A percentile compares a stretch with the other conserved stretches of the same genome.
These are phyloP conservation scores for Thamnaconus septentrionalis DNA, from an alignment of 2,113 vertebrate genomes.

Conservation along the genomic window DNA sequence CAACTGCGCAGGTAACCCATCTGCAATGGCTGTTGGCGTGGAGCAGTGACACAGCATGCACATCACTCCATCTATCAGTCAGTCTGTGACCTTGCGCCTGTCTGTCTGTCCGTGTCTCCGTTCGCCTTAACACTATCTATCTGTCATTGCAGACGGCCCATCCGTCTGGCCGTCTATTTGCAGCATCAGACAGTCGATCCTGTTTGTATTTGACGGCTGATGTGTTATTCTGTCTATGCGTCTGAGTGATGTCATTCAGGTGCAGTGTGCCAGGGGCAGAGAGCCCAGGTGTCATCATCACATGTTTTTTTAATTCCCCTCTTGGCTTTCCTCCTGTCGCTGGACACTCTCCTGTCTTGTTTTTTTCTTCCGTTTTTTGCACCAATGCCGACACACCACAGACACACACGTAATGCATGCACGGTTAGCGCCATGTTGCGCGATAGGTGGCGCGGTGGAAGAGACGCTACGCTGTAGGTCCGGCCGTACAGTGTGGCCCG, in stretches of 20 bases:
- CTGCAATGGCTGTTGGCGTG: conserved; percentile 3
- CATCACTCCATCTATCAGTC: conserved; percentile 26
- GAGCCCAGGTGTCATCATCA: conserved; percentile 46
- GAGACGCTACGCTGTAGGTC: conserved; percentile 39
- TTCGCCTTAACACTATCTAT: conserved; percentile 48
- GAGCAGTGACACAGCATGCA: conserved; percentile 47
- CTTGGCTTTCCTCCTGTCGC: conserved; percentile 26
- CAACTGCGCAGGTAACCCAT: neutral
- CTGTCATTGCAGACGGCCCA: conserved; percentile 50
- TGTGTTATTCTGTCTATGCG: conserved; percentile 54
- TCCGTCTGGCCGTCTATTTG: conserved; percentile 68
- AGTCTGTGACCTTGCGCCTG: conserved; percentile 52
- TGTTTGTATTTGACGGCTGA: conserved; percentile 60
- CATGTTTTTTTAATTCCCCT: conserved; percentile 6
- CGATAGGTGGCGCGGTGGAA: conserved; percentile 13
- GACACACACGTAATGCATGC: conserved; percentile 1
- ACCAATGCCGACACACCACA: conserved; percentile 7
- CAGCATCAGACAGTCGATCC: conserved; percentile 57
- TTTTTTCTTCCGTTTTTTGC: neutral
- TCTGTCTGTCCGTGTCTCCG: conserved; percentile 51
- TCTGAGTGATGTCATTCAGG: conserved; percentile 69
- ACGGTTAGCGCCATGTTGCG: neutral
- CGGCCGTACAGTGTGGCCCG: conserved; percentile 33
- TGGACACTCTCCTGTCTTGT: conserved; percentile 17
- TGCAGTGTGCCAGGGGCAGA: conserved; percentile 59